Conservation (phyloP, 2,888 invertebrate species). For the Drosophila birchii region DNA sequence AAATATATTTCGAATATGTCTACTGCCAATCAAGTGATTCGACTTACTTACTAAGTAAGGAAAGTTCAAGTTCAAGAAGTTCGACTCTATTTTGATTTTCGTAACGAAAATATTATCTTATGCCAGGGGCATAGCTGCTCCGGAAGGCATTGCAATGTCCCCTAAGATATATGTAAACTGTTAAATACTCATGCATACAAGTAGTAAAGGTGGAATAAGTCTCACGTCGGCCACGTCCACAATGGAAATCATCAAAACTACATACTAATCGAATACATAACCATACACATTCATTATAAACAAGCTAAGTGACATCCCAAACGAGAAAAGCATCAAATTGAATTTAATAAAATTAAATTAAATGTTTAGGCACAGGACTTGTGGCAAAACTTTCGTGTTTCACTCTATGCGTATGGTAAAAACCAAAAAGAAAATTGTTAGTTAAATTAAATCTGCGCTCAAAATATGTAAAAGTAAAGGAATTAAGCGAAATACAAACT, state of each 20-base stretch:
- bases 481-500: conserved; percentile 30
- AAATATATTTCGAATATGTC: not conserved
- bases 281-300: conserved; percentile 21
- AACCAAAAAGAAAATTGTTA: conserved; percentile 43
- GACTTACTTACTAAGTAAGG: conserved; percentile 1
- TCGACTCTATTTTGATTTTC: not conserved
- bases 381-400: conserved; percentile 64
- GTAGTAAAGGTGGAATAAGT: not conserved
- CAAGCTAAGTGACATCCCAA: conserved; percentile 25
- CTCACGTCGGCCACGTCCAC: not conserved
- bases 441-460: conserved; percentile 45
- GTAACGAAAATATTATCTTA: not conserved
- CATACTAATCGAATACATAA: conserved; percentile 17
- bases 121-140: conserved; percentile 3
- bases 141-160: conserved; percentile 11
- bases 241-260: conserved; percentile 25
- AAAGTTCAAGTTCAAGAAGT: conserved; percentile 1
- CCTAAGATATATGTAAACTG: conserved; percentile 35
- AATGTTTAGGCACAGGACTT: conserved; percentile 66
- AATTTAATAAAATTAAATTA: conserved; percentile 58
- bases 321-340: conserved; percentile 46
- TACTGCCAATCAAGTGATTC: conserved; percentile 7
- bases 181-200: conserved; percentile 53
- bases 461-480: conserved; percentile 27
- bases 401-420: conserved; percentile 41